Conservation (phyloP, 2,888 invertebrate genomes). For the Mycalesis mineus region DNA sequence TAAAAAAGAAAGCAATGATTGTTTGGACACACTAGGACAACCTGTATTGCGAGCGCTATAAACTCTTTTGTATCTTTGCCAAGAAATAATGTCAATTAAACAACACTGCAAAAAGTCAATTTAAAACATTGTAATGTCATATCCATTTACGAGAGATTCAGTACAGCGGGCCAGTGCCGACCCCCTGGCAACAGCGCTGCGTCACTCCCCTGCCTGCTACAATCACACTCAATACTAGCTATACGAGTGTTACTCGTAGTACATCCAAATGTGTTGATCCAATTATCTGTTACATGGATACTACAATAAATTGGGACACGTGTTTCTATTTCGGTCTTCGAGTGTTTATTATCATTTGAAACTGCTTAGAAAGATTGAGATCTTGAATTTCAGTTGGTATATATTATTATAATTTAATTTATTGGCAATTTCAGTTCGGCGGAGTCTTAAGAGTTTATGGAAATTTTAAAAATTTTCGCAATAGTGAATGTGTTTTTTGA, state of each 20-base stretch:
- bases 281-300: slow-evolving; percentile 27
- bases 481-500: too few species aligned
- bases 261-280: slow-evolving; percentile 25
- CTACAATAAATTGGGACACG: slow-evolving; percentile 13
- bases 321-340: neutral
- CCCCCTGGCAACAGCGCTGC: slow-evolving; percentile 61
- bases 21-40: too few species aligned
- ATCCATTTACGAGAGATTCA: slow-evolving; percentile 45
- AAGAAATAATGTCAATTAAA: neutral
- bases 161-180: slow-evolving; percentile 41
- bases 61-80: too few species aligned
- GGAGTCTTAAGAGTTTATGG: too few species aligned
- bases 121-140: slow-evolving; percentile 31
- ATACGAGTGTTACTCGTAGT: slow-evolving; percentile 19
- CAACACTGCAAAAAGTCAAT: slow-evolving; percentile 7
- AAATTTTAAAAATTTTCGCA: too few species aligned
- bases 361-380: too few species aligned
- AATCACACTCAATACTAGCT: slow-evolving; percentile 55
- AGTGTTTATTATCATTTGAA: neutral
- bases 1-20: too few species aligned
- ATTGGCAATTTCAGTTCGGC: neutral
- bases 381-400: too few species aligned
- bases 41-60: too few species aligned
- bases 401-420: neutral
- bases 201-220: slow-evolving; percentile 51